Evolutionary conservation across 2,113 vertebrate genomes (phyloP).

Genomic region (Silurus glanis): DNA sequence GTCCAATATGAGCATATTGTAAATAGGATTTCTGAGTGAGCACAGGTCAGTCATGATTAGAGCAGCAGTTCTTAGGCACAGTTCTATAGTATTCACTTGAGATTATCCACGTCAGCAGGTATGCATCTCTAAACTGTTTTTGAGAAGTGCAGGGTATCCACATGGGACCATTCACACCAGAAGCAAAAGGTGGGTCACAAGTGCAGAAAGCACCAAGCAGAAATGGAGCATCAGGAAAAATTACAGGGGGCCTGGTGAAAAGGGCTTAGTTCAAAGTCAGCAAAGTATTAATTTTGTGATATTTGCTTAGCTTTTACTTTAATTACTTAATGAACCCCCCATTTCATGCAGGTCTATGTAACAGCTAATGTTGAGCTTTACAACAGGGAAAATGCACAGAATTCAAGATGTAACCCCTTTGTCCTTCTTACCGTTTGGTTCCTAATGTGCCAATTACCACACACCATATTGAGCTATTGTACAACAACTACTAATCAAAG

Average conservation of each 20-base stretch:
- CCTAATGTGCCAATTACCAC: background rate
- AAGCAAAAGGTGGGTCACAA: background rate
- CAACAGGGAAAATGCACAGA: background rate
- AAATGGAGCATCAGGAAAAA: background rate
- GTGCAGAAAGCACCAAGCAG: background rate
- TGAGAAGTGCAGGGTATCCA: background rate
- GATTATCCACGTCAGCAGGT: background rate
- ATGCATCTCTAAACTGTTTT: background rate
- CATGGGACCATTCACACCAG: background rate
- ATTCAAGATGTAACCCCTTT: background rate
- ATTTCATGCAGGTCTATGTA: conserved; percentile 6
- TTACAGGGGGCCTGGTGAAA: conserved; percentile 10
- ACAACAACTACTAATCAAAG: background rate
- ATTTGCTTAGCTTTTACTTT: background rate
- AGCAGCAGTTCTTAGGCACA: background rate
- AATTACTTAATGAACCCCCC: conserved; percentile 26
- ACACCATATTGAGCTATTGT: background rate
- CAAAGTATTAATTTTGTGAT: background rate
- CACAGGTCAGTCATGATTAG: background rate
- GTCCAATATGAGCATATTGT: background rate
- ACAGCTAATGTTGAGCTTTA: conserved; percentile 2
- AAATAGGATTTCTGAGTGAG: background rate
- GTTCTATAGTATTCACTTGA: background rate
- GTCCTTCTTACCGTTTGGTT: background rate
- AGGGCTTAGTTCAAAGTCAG: conserved; percentile 24